Conservation (phyloP, 2,888 invertebrate species). For the Lasius fuliginosus region DNA sequence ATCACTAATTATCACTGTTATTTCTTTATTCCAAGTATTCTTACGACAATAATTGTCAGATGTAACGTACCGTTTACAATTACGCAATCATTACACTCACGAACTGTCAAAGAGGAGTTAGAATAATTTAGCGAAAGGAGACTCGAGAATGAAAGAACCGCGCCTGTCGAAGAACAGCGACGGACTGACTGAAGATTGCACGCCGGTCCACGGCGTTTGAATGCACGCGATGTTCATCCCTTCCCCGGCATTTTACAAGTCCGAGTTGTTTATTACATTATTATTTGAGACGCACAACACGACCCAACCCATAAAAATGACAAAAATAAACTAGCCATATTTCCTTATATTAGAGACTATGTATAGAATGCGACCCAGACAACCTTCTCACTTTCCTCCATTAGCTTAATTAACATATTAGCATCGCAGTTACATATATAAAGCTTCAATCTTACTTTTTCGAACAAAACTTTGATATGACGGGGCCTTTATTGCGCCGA, state of each 20-base stretch:
- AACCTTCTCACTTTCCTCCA: conserved; percentile 15
- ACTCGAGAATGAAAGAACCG: background rate
- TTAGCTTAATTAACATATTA: conserved; percentile 21
- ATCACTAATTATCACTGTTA: background rate
- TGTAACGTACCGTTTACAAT: background rate
- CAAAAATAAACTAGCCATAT: conserved; percentile 6
- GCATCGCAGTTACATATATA: background rate
- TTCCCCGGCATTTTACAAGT: background rate
- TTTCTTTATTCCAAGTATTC: background rate
- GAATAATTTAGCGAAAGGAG: background rate
- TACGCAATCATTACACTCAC: conserved; percentile 10
- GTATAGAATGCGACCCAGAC: background rate
- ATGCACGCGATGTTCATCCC: conserved; percentile 13
- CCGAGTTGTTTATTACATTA: conserved; percentile 9
- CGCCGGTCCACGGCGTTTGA: conserved; percentile 31
- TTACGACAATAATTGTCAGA: conserved; percentile 14
- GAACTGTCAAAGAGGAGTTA: background rate
- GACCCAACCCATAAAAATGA: conserved; percentile 4
- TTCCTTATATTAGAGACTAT: background rate
- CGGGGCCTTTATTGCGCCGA: background rate
- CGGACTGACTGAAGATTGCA: conserved; percentile 37
- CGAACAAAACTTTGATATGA: background rate
- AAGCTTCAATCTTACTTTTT: background rate
- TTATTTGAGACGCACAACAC: background rate
- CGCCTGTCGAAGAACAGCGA: conserved; percentile 8